phyloP scores from a whole-genome alignment of 2,797 vertebrate genomes.

The Tympanoctomys barrerae region DNA sequence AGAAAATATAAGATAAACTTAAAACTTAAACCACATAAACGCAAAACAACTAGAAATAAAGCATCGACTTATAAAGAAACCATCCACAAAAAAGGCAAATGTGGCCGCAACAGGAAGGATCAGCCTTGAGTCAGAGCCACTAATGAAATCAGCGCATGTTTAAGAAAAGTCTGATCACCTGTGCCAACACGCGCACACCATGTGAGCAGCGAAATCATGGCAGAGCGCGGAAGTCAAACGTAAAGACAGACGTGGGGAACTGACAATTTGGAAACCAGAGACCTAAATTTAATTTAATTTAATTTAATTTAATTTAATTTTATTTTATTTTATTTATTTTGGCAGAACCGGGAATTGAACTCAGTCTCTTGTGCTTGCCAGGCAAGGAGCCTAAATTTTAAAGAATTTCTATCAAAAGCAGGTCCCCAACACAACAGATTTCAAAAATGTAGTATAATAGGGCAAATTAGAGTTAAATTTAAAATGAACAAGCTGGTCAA shows the following conservation, averaged over 20 bases:
- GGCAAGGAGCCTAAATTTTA: neutral
- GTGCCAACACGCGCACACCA: neutral
- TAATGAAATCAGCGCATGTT: neutral
- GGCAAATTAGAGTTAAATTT: neutral
- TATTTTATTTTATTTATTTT: too few species aligned
- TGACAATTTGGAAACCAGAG: neutral
- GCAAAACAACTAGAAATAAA: neutral
- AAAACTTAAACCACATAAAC: neutral
- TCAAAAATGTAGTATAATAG: neutral
- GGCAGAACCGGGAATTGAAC: too few species aligned
- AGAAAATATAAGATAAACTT: neutral
- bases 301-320: too few species aligned
- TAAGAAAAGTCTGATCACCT: neutral
- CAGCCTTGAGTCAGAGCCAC: neutral
- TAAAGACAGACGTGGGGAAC: neutral
- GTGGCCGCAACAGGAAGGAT: too few species aligned
- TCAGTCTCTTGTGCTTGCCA: too few species aligned
- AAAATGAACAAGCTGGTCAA: neutral
- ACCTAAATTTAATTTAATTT: too few species aligned
- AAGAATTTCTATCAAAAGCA: neutral
- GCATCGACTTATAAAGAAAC: neutral
- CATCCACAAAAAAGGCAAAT: neutral
- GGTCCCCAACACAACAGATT: neutral
- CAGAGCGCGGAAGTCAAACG: neutral
- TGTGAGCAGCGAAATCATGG: neutral